Evolutionary conservation across 2,113 vertebrate genomes (phyloP), one percentile per base, ranked within the genome.

Genomic region (Python bivittatus): DNA sequence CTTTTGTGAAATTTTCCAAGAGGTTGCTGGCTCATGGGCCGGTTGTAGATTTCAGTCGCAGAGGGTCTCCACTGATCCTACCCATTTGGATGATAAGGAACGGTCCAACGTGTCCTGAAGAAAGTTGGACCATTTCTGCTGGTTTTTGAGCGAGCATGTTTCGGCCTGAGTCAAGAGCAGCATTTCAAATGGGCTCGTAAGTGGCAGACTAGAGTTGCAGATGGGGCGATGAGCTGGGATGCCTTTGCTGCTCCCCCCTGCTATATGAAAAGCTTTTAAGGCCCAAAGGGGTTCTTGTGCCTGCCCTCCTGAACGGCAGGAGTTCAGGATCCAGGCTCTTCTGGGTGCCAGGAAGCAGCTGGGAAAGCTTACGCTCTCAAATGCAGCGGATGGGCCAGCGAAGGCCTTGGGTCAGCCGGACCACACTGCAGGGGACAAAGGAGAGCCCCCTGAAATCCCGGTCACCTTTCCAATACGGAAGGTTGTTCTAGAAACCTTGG

Each of bases 1-100:
- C 7, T 38, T 29, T 38, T 83, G 68, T 57, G 29, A 13, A 15
- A 23, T 83, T 89, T 42, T 64, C n/a, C 17, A 29, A 84, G 27
- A 1, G 27, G 54, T 4, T 25, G 7, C 44, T 95, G 95, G 94
- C 91, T 94, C 60, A 96, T 93, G 89, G 92, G 83, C 92, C 94
- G 89, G 11, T 92, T 23, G 94, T 93, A 92, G 93, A 68, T 94
- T 96, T 92, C 94, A 88, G 92, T 93, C 94, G 95, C 95, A 95
- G 91, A 93, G 56, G 89, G 53, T 92, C 92, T 95, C 88, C 64
- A 0, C 33, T 93, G 96, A 96, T 68, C 89, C 92, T 64, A 88
- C 53, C 44, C 91, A 94, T 91, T 86, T 48, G 5, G 48, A 48
- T 48, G 48, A 93, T 44, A 92, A 94, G 61, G 12, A 86, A 42